Evolutionary conservation across 2,113 vertebrate species (phyloP).

Genomic region (Aleadryas rufinucha): DNA sequence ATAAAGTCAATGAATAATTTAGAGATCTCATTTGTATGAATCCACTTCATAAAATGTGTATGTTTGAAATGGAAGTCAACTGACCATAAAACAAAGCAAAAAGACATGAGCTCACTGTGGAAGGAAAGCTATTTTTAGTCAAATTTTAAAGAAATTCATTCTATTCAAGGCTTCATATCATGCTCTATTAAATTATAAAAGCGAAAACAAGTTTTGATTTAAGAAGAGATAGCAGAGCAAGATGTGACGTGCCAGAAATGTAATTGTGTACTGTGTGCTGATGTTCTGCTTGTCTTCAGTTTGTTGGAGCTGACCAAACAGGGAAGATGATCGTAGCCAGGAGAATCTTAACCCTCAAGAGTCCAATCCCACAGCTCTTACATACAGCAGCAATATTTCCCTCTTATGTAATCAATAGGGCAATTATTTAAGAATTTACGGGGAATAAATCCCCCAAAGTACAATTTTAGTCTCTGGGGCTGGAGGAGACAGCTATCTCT

Average conservation of each 20-base stretch:
- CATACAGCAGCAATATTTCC: background rate
- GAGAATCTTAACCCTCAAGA: background rate
- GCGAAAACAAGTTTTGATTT: conserved; percentile 15
- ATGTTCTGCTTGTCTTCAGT: background rate
- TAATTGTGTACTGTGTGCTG: background rate
- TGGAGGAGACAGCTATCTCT: background rate
- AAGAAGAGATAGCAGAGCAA: background rate
- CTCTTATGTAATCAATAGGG: background rate
- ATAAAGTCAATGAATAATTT: background rate
- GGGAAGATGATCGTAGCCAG: background rate
- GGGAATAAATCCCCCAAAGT: background rate
- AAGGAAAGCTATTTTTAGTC: background rate
- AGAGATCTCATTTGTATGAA: background rate
- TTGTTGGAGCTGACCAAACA: background rate
- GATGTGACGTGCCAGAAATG: background rate
- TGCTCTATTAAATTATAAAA: background rate
- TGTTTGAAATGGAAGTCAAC: background rate
- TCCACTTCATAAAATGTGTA: background rate
- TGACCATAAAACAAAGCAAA: background rate
- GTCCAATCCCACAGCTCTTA: background rate
- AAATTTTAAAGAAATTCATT: background rate
- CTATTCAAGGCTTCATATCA: background rate
- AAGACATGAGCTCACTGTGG: background rate
- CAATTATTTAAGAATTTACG: background rate
- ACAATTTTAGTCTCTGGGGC: background rate